Evolutionary conservation across 2,113 vertebrate species (phyloP).

Genomic region (Sakesphorus luctuosus): DNA sequence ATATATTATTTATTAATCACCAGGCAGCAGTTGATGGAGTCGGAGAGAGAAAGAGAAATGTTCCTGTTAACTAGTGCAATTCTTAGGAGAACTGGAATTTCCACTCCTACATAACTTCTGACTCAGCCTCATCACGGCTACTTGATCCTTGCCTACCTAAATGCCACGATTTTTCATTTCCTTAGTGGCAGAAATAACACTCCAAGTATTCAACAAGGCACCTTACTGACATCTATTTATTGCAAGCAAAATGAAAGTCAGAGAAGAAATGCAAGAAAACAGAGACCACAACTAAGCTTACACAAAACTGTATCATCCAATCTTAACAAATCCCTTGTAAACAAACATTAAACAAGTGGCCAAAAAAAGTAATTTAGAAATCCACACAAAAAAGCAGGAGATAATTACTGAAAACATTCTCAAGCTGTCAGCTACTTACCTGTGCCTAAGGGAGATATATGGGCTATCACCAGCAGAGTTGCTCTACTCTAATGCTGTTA

Average conservation of each 20-base stretch:
- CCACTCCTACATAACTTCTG: conserved; percentile 76
- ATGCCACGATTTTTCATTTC: conserved; percentile 68
- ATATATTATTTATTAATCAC: conserved; percentile 51
- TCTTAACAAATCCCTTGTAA: conserved; percentile 59
- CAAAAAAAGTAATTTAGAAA: neutral
- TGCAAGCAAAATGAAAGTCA: conserved; percentile 7
- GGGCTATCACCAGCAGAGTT: conserved; percentile 72
- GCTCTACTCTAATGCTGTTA: conserved; percentile 78
- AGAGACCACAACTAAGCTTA: conserved; percentile 61
- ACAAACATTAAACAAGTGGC: neutral
- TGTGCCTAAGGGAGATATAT: conserved; percentile 67
- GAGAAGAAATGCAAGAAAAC: conserved; percentile 39
- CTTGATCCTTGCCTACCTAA: conserved; percentile 76
- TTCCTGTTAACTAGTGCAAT: conserved; percentile 57
- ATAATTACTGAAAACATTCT: conserved; percentile 35
- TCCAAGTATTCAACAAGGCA: conserved; percentile 55
- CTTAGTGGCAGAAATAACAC: conserved; percentile 71
- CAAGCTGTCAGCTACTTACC: conserved; percentile 71
- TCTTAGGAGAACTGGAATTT: conserved; percentile 74
- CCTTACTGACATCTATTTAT: neutral
- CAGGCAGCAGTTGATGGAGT: conserved; percentile 28
- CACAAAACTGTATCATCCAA: conserved; percentile 47
- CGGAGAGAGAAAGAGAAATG: conserved; percentile 26
- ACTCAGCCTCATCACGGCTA: conserved; percentile 62
- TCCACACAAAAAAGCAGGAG: neutral